A percentile compares a stretch with the other conserved stretches of the same genome.
These are phyloP conservation scores for Etia nguti DNA, from an alignment of 2,113 vertebrate species.

Conservation along the genomic window DNA sequence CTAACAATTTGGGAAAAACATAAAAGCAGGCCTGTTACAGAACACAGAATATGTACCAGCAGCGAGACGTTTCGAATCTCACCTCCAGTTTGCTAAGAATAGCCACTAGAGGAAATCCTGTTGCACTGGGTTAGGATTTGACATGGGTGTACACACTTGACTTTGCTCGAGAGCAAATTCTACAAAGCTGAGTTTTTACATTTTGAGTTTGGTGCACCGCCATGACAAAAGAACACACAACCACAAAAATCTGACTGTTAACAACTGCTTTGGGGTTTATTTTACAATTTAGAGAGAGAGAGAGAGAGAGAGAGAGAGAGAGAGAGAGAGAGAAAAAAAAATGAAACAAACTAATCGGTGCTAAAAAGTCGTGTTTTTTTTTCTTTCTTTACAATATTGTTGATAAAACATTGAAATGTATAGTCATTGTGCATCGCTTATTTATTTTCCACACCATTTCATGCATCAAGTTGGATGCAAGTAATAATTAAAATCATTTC, in stretches of 20 bases:
- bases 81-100: not conserved
- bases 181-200: constrained; percentile 2
- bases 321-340: constrained; percentile 67
- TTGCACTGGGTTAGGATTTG: constrained; percentile 10
- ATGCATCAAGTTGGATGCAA: constrained; percentile 94
- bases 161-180: constrained; percentile 19
- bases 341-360: constrained; percentile 87
- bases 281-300: constrained; percentile 89
- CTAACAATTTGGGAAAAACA: not conserved
- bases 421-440: constrained; percentile 97
- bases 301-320: not conserved
- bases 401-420: constrained; percentile 97
- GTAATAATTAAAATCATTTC: constrained; percentile 88
- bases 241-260: constrained; percentile 79
- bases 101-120: not conserved
- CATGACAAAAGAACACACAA: constrained; percentile 72
- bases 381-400: constrained; percentile 87
- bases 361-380: constrained; percentile 64
- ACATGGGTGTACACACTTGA: constrained; percentile 22
- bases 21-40: constrained; percentile 12
- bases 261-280: constrained; percentile 98
- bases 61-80: not conserved
- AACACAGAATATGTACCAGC: not conserved
- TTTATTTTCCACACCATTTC: constrained; percentile 91
- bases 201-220: not conserved